phyloP scores from a whole-genome alignment of 2,113 vertebrate species.

The Mirounga angustirostris region DNA sequence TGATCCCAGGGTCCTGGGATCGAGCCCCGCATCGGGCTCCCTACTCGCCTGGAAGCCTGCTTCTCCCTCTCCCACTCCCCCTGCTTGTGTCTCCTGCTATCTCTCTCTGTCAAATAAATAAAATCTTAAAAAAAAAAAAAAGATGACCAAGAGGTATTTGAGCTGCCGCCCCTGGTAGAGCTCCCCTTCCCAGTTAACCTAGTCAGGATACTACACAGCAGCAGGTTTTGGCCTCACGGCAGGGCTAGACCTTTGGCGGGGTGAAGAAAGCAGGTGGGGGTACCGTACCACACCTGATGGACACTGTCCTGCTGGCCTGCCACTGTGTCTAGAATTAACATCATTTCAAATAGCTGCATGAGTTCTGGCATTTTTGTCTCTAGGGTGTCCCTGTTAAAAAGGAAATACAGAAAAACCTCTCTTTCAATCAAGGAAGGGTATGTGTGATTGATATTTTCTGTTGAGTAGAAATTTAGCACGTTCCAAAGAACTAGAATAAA shows the following conservation, averaged over 20 bases:
- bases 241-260: background rate
- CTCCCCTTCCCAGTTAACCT: background rate
- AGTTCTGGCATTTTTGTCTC: background rate
- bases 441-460: background rate
- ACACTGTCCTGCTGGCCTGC: background rate
- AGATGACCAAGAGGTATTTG: background rate
- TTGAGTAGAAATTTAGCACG: background rate
- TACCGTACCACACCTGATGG: rapidly evolving
- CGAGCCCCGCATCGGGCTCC: rapidly evolving
- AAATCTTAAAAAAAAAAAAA: background rate
- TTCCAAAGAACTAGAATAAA: conserved; percentile 28
- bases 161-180: too few species aligned
- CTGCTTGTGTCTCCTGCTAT: background rate
- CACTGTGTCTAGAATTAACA: background rate
- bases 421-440: background rate
- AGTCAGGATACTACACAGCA: too few species aligned
- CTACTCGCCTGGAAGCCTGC: background rate
- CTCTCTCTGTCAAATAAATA: background rate
- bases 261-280: background rate
- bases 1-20: background rate
- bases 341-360: background rate
- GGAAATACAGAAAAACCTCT: background rate
- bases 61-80: background rate
- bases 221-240: background rate
- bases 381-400: background rate